Percentiles rank a stretch among this genome's conserved stretches.
Conservation (phyloP, 2,113 vertebrate species). For the mouse (Mus musculus) region DNA sequence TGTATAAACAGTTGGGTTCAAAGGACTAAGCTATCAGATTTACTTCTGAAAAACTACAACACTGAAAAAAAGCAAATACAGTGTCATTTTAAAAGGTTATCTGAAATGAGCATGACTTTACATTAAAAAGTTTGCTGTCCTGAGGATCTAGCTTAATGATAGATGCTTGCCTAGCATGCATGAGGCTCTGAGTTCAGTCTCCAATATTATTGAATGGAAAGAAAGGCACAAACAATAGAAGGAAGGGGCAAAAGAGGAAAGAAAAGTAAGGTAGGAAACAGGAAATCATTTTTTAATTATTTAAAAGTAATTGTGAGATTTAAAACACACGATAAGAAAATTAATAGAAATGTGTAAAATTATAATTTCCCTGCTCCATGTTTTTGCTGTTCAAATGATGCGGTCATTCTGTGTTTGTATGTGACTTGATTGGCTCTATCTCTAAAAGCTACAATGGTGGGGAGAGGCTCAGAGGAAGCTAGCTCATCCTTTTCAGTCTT, state of each 20-base stretch:
- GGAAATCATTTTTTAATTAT: not conserved
- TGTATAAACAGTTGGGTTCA: constrained; percentile 27
- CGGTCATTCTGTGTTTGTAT: constrained; percentile 28
- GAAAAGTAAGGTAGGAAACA: too few species aligned
- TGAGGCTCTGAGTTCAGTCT: not conserved
- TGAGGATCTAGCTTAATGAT: not conserved
- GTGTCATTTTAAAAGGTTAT: constrained; percentile 10
- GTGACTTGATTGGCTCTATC: not conserved
- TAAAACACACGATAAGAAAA: not conserved
- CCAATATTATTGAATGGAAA: not conserved
- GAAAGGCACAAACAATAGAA: too few species aligned
- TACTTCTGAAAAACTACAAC: not conserved
- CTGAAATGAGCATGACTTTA: constrained; percentile 13
- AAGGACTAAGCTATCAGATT: constrained; percentile 20
- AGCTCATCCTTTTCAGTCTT: not conserved
- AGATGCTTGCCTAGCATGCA: not conserved
- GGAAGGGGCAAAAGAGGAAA: too few species aligned
- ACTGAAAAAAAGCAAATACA: constrained; percentile 11
- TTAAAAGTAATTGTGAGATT: not conserved
- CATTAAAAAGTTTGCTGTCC: not conserved
- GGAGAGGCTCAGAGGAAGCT: not conserved
- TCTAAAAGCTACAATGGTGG: constrained; percentile 16
- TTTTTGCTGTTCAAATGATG: constrained; percentile 61
- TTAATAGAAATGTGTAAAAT: not conserved
- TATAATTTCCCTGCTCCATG: constrained; percentile 50